phyloP scores from a whole-genome alignment of 2,888 invertebrate genomes.

The Halocaridina rubra region DNA sequence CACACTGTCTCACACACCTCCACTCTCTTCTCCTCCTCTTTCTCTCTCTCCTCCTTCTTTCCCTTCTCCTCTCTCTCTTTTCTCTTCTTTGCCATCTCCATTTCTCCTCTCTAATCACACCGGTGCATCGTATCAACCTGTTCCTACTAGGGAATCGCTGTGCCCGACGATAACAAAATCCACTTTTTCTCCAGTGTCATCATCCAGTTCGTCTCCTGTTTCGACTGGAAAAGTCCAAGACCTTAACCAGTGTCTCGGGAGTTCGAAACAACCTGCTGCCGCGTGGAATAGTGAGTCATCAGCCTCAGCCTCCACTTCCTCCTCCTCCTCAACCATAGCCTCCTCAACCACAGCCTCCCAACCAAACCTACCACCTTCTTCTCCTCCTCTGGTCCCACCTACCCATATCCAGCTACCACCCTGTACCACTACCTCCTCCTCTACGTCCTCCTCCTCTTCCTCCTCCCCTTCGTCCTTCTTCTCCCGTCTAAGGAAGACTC shows the following conservation, averaged over 20 bases:
- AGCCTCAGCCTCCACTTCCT: background rate
- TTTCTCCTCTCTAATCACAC: no score
- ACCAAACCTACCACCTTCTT: background rate
- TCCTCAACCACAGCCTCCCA: background rate
- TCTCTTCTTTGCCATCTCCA: background rate
- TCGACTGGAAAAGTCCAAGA: background rate
- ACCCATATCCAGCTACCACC: background rate
- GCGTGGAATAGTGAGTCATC: slow-evolving; percentile 17
- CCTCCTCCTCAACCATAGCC: background rate
- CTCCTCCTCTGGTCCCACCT: slow-evolving; percentile 12
- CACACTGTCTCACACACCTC: background rate
- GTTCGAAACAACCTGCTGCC: slow-evolving; percentile 12
- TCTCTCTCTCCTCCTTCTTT: background rate
- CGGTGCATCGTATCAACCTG: no score
- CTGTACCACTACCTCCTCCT: background rate
- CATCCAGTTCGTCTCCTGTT: no score
- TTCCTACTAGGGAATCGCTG: no score
- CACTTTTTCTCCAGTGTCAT: no score
- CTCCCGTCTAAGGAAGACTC: no score
- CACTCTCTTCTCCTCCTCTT: background rate
- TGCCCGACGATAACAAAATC: no score
- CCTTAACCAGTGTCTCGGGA: background rate
- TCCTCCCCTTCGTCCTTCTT: background rate
- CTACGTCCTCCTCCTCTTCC: background rate
- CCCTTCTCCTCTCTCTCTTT: background rate